Evolutionary conservation across 2,797 vertebrate genomes (phyloP), one percentile per base, ranked within the genome.

Genomic region (Pristis pectinata): DNA sequence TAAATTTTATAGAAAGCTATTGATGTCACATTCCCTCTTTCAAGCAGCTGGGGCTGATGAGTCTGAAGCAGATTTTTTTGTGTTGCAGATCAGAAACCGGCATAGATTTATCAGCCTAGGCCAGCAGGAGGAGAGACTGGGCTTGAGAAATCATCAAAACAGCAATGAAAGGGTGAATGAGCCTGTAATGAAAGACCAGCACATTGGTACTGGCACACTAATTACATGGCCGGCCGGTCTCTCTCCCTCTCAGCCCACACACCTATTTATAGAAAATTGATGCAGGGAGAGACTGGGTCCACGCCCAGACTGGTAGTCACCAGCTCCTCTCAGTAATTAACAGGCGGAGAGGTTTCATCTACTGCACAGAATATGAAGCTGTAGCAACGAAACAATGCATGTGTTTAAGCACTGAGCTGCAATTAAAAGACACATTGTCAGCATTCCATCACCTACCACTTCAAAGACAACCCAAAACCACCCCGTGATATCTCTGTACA

Each of bases 251-350:
- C 61, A 37, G 87, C 87, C 87, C 61, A 91, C 87, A 91, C 59
- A 91, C 87, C 87, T 91, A 91, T 91, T 91, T 91, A 67, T 91
- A 91, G 59, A 91, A 67, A 10, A 37, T n/a, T 91, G 87, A 91
- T 64, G 87, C n/a, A 67, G n/a, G 17, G 59, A 64, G 59, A 91
- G 87, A 91, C 61, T 41, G 87, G n/a, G 87, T 41, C 87, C 19
- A 91, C 87, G 37, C 87, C 87, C 87, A 91, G 87, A 67, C n/a
- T 67, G 59, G n/a, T 17, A 37, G 87, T 91, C 87, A 91, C 59
- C 87, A 91, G 87, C 87, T 91, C 87, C 37, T 41, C n/a, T 67
- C n/a, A 91, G 61, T 67, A 91, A 91, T 91, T 67, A 91, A 67
- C 87, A 64, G 87, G 87, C 61, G 2, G 87, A 67, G n/a, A 61